phyloP scores from a whole-genome alignment of 2,797 vertebrate species.

The Jordanella pulchra region DNA sequence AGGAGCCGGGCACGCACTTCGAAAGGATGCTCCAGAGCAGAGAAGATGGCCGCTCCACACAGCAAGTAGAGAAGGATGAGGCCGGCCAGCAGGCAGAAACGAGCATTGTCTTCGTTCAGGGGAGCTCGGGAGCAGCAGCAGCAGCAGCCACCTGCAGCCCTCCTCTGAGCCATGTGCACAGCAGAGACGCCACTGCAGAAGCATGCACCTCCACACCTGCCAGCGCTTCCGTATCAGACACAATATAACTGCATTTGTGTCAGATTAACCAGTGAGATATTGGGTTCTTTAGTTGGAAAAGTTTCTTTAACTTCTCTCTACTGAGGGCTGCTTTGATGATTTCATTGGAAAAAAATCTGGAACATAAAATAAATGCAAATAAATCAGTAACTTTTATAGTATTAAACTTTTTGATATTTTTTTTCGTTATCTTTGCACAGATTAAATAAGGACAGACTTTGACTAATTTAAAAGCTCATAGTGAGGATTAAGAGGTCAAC shows the following conservation, averaged over 20 bases:
- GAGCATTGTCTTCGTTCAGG: conserved; percentile 84
- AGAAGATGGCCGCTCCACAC: conserved; percentile 83
- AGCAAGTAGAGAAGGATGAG: conserved; percentile 83
- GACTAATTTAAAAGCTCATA: neutral
- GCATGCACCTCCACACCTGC: conserved; percentile 45
- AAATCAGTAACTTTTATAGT: neutral
- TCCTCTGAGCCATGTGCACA: conserved; percentile 79
- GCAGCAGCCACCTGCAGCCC: conserved; percentile 68
- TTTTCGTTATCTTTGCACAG: neutral
- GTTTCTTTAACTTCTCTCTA: neutral
- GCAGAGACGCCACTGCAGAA: conserved; percentile 51
- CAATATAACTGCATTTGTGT: conserved; percentile 13
- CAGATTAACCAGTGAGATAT: conserved; percentile 5
- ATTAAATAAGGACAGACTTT: neutral
- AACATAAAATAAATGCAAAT: conserved; percentile 10
- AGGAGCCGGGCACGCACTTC: conserved; percentile 75
- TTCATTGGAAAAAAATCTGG: conserved; percentile 15
- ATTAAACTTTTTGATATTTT: neutral
- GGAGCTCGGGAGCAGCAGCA: conserved; percentile 77
- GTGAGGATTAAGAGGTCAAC: neutral
- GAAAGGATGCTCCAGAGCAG: conserved; percentile 80
- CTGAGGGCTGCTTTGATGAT: conserved; percentile 1
- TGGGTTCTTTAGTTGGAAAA: conserved; percentile 1
- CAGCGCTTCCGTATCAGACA: conserved; percentile 32
- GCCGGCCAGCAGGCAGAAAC: conserved; percentile 81